Conservation (phyloP, 2,888 invertebrate genomes). For the Trichogramma evanescens region DNA sequence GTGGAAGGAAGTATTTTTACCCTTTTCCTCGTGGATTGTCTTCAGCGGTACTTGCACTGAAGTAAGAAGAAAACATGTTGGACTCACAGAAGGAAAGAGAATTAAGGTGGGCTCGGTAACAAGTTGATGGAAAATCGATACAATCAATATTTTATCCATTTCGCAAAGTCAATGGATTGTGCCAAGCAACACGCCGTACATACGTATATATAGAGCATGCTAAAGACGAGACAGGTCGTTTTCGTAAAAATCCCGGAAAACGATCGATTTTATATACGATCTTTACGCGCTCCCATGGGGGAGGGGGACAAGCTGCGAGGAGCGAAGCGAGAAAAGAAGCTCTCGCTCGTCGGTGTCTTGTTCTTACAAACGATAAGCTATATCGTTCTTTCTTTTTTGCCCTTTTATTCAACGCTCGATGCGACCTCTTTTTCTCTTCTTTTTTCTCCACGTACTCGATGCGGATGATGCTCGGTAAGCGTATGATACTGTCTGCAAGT, state of each 20-base stretch:
- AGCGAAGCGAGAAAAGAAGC: background rate
- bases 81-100: too few species aligned
- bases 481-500: background rate
- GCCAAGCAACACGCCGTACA: constrained; percentile 5
- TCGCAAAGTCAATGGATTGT: constrained; percentile 27
- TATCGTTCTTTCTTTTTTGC: background rate
- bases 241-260: constrained; percentile 30
- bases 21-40: too few species aligned
- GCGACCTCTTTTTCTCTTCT: background rate
- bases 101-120: constrained; percentile 19
- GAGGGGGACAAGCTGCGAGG: constrained; percentile 20
- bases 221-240: constrained; percentile 13
- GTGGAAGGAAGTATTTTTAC: too few species aligned
- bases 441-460: background rate
- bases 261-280: constrained; percentile 19
- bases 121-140: constrained; percentile 38
- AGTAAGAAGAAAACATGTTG: too few species aligned
- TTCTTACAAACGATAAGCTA: constrained; percentile 29
- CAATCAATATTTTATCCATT: constrained; percentile 36
- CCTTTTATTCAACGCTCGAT: constrained; percentile 17
- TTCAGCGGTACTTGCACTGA: too few species aligned
- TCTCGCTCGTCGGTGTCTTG: background rate
- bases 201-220: too few species aligned
- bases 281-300: constrained; percentile 23
- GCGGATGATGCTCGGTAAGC: background rate